Conservation (phyloP, 2,797 vertebrate species). For the Clamator glandarius region DNA sequence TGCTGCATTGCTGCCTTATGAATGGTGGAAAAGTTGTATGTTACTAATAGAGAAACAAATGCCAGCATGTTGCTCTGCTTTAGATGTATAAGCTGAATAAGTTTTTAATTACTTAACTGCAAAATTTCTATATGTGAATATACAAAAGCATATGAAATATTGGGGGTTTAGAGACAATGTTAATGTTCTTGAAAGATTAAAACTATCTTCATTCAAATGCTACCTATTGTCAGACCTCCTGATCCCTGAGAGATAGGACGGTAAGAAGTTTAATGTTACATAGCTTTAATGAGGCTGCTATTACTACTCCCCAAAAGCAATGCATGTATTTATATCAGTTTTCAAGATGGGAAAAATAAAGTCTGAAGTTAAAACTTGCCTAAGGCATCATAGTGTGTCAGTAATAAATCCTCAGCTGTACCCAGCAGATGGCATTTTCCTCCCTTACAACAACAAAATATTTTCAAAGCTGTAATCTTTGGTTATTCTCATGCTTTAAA, state of each 20-base stretch:
- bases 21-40: background rate
- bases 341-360: background rate
- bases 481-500: background rate
- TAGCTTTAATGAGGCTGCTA: background rate
- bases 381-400: background rate
- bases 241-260: background rate
- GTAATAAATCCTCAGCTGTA: conserved; percentile 42
- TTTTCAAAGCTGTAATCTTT: conserved; percentile 20
- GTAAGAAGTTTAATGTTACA: background rate
- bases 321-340: background rate
- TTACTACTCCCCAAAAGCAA: background rate
- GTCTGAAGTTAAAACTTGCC: background rate
- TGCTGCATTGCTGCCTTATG: background rate
- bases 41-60: background rate
- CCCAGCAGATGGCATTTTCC: conserved; percentile 71
- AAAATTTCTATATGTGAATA: background rate
- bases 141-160: background rate
- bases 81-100: background rate
- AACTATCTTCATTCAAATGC: background rate
- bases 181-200: background rate
- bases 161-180: background rate
- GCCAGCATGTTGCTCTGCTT: background rate
- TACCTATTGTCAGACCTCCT: background rate
- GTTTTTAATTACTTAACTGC: background rate
- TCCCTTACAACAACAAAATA: conserved; percentile 11